Evolutionary conservation across 2,888 invertebrate species (phyloP).

Genomic region (Hesperia comma): DNA sequence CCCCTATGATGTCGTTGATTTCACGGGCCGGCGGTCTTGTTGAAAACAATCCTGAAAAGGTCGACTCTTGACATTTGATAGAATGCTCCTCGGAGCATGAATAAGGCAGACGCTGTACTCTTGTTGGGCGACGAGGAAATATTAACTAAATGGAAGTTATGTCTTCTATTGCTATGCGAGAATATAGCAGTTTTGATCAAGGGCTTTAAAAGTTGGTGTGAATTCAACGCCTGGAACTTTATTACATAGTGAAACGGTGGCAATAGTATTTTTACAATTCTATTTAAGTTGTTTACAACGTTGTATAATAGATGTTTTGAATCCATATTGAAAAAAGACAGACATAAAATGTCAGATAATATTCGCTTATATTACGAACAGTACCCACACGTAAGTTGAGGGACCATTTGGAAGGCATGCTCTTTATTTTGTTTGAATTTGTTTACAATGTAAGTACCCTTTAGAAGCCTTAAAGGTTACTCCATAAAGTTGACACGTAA

Average conservation of each 20-base stretch:
- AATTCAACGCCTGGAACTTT: no score
- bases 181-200: no score
- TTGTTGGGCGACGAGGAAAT: slow-evolving; percentile 6
- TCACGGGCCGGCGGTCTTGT: slow-evolving; percentile 64
- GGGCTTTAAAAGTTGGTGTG: no score
- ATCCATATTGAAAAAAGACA: no score
- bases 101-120: slow-evolving; percentile 37
- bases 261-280: no score
- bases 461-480: slow-evolving; percentile 23
- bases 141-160: background rate
- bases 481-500: background rate
- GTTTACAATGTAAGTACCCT: slow-evolving; percentile 31
- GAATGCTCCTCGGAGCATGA: slow-evolving; percentile 72
- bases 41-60: slow-evolving; percentile 69
- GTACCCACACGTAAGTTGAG: background rate
- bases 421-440: slow-evolving; percentile 51
- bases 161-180: no score
- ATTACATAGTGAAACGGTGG: no score
- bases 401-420: slow-evolving; percentile 44
- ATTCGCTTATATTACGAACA: slow-evolving; percentile 3
- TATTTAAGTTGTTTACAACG: no score
- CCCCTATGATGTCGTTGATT: slow-evolving; percentile 63
- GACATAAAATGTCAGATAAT: background rate
- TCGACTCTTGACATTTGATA: slow-evolving; percentile 75
- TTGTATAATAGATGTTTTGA: no score